phyloP scores from a whole-genome alignment of 2,113 vertebrate species.

The Ochotona princeps region DNA sequence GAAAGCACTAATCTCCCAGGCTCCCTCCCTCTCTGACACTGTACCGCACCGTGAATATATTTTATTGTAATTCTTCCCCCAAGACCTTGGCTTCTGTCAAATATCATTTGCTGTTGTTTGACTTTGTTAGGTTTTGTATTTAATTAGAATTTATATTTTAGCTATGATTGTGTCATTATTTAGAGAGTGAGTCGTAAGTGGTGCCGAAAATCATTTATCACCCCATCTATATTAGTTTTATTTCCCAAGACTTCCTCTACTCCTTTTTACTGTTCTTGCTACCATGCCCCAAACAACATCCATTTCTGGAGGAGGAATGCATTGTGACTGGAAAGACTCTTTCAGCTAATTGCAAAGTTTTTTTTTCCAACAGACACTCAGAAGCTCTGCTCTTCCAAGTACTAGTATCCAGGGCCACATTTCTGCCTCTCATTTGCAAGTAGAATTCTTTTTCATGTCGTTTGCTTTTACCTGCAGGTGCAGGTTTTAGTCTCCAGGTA shows the following conservation, averaged over 20 bases:
- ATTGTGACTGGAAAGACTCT: slow-evolving; percentile 46
- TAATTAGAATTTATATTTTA: slow-evolving; percentile 72
- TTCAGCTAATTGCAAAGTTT: slow-evolving; percentile 65
- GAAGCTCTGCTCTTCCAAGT: slow-evolving; percentile 63
- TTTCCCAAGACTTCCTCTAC: background rate
- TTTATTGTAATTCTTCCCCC: slow-evolving; percentile 40
- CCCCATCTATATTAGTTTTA: slow-evolving; percentile 68
- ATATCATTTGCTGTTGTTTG: slow-evolving; percentile 72
- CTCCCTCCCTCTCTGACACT: background rate
- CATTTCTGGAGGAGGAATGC: slow-evolving; percentile 68
- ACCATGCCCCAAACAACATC: slow-evolving; percentile 67
- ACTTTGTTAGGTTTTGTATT: slow-evolving; percentile 71
- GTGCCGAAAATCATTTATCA: slow-evolving; percentile 48
- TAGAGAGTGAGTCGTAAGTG: slow-evolving; percentile 55
- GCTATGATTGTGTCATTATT: slow-evolving; percentile 56
- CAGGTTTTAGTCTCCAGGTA: background rate
- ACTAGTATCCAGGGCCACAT: slow-evolving; percentile 31
- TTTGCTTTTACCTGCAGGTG: slow-evolving; percentile 40
- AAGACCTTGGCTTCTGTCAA: slow-evolving; percentile 74
- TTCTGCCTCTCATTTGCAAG: slow-evolving; percentile 61
- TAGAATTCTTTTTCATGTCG: slow-evolving; percentile 54
- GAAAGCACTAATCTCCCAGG: background rate
- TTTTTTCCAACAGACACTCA: slow-evolving; percentile 57
- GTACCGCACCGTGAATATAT: slow-evolving; percentile 11
- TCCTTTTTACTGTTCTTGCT: slow-evolving; percentile 61